Evolutionary conservation across 2,113 vertebrate species (phyloP).

Genomic region (Chamaetylas fuelleborni): DNA sequence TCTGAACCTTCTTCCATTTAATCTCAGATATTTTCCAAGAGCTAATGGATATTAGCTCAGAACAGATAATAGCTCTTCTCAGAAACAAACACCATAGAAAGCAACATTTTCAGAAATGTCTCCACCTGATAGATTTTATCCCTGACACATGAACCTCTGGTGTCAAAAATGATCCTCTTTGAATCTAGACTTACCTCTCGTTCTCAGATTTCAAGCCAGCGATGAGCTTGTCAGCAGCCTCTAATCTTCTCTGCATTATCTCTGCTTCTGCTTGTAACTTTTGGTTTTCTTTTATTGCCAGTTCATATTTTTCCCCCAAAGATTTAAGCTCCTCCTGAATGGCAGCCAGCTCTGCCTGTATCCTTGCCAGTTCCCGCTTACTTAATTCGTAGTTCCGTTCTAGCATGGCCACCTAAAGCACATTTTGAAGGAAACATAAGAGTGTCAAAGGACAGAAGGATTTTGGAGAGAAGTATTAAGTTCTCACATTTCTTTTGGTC

Average conservation of each 20-base stretch:
- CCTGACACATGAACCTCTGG: neutral
- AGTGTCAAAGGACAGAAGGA: neutral
- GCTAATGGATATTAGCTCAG: neutral
- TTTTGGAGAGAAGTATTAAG: neutral
- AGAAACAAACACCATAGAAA: neutral
- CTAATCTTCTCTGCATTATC: conserved; percentile 89
- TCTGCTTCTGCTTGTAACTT: conserved; percentile 90
- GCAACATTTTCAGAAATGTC: neutral
- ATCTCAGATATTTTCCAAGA: neutral
- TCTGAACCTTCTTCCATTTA: neutral
- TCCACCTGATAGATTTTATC: neutral
- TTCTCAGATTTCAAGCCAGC: conserved; percentile 92
- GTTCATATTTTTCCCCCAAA: conserved; percentile 84
- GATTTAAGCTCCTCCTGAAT: conserved; percentile 85
- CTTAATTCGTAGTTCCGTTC: conserved; percentile 87
- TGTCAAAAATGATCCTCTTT: neutral
- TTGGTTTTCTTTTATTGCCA: conserved; percentile 84
- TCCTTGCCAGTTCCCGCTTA: conserved; percentile 84
- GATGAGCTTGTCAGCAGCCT: conserved; percentile 93
- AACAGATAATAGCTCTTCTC: neutral
- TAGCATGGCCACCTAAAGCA: conserved; percentile 85
- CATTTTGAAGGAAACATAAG: neutral
- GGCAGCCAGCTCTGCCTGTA: conserved; percentile 81
- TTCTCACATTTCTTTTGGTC: neutral
- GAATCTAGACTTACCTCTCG: conserved; percentile 76